Base-by-base conservation (phyloP, 1,140 invertebrate genomes). In the Camponotus floridanus region DNA sequence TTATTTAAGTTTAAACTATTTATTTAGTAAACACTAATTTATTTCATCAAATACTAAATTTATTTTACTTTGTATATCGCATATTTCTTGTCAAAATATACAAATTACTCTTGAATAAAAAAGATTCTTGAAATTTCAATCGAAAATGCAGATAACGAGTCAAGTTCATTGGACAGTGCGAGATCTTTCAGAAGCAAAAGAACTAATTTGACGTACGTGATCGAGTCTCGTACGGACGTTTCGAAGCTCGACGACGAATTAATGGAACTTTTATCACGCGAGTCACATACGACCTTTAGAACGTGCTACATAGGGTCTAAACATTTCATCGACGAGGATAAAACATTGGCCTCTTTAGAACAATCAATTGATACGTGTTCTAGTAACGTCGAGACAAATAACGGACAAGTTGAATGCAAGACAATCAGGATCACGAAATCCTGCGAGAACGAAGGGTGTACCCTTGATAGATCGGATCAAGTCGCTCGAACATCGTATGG, bases 201-300 rank as follows among this genome's bases (percentile, higher is more conserved):
- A 8, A 86, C 48, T 13, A 67, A 86, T 59, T 8, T 79, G 39
- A 86, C 76, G 18, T 86, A 79, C 15, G 64, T 80, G 39, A 86
- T 86, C 45, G 21, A 78, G 18, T 83, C 79, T 15, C 26, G 4
- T 2, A 67, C 61, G 21, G 26, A 59, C 15, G 18, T 68, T 21
- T 36, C 45, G 3, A 62, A 42, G 39, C n/a, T 33, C 11, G 71
- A 61, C 36, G 57, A 76, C 11, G 57, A 80, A 7, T 15, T 55
- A 31, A 9, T 8, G 57, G 61, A 62, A 76, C 26, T 62, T 39
- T 80, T 65, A 7, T 80, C 84, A 51, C 26, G 39, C 15, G 71
- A 78, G 36, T 79, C 73, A 13, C 18, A 65, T 26, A 59, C 33
- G 64, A 78, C 84, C 18, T 86, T 86, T 7, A 42, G 13, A 74